phyloP scores from a whole-genome alignment of 2,797 vertebrate species.

The Fringilla coelebs region DNA sequence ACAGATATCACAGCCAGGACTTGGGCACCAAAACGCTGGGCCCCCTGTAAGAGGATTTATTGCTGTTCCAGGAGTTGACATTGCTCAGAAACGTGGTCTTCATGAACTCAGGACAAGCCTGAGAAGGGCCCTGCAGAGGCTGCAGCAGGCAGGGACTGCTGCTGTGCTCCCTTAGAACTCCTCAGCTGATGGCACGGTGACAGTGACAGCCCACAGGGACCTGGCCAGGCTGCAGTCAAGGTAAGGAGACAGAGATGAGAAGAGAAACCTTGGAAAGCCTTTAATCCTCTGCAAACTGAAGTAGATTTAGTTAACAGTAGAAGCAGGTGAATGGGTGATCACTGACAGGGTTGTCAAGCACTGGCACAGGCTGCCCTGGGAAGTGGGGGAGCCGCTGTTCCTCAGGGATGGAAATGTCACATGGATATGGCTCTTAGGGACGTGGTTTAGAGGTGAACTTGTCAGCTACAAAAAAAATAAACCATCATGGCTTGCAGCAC shows the following conservation, averaged over 20 bases:
- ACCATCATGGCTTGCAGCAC: not conserved
- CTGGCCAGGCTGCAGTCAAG: slow-evolving; percentile 14
- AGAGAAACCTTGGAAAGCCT: slow-evolving; percentile 21
- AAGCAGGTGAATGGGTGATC: not conserved
- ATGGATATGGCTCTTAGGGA: not conserved
- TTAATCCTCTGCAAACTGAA: not conserved
- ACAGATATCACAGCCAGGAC: not conserved
- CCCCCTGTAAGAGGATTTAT: not conserved
- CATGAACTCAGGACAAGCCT: not conserved
- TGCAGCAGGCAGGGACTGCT: not conserved
- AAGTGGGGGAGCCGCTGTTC: not conserved
- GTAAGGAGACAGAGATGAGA: slow-evolving; percentile 7
- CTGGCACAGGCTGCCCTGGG: not conserved
- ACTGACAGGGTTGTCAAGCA: not conserved
- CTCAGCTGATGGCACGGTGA: slow-evolving; percentile 18
- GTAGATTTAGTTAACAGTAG: not conserved
- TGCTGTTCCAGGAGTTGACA: not conserved
- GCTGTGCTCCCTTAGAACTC: not conserved
- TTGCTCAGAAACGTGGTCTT: not conserved
- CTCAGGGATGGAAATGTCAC: not conserved
- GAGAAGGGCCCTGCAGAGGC: not conserved
- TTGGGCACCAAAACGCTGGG: not conserved
- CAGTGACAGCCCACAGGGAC: not conserved
- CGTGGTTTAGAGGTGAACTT: not conserved
- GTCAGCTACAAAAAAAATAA: not conserved